A percentile compares a stretch with the other conserved stretches of the same genome.
phyloP scores from a whole-genome alignment of 92 coral and sea anemone species.

The Bergia sp. region DNA sequence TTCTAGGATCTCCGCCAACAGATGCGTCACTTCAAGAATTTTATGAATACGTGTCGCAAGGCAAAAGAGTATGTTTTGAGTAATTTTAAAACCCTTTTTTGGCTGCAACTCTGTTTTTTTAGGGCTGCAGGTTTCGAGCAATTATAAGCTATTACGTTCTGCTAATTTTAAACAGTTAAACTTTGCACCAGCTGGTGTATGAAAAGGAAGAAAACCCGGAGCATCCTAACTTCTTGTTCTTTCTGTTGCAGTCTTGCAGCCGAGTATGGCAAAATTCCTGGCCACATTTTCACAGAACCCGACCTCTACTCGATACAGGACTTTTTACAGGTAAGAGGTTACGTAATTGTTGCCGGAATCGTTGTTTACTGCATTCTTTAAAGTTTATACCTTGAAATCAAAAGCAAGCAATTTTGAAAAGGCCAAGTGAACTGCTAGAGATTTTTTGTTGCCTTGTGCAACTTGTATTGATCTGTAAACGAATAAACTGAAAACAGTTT shows the following conservation, averaged over 20 bases:
- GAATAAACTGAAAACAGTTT: no score
- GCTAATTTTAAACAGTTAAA: background rate
- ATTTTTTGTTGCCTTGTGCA: no score
- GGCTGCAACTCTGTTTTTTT: no score
- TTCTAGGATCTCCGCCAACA: conserved; percentile 81
- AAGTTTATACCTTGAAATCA: background rate
- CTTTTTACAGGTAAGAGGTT: conserved; percentile 76
- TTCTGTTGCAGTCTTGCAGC: conserved; percentile 67
- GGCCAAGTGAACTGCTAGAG: no score
- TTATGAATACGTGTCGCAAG: conserved; percentile 87
- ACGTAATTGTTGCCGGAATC: background rate
- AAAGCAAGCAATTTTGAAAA: background rate
- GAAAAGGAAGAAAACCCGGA: no score
- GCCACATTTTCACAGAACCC: conserved; percentile 76
- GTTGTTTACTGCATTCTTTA: background rate
- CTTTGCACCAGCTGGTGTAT: no score
- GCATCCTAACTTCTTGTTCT: background rate
- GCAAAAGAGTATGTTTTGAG: conserved; percentile 75
- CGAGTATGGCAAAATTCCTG: conserved; percentile 69
- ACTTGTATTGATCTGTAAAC: no score
- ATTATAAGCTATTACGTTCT: background rate
- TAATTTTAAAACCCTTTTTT: background rate
- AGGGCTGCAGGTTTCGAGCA: background rate
- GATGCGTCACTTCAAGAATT: conserved; percentile 74
- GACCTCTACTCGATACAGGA: conserved; percentile 90